phyloP scores from a whole-genome alignment of 2,113 vertebrate species.

The Mesembrinibis cayennensis region DNA sequence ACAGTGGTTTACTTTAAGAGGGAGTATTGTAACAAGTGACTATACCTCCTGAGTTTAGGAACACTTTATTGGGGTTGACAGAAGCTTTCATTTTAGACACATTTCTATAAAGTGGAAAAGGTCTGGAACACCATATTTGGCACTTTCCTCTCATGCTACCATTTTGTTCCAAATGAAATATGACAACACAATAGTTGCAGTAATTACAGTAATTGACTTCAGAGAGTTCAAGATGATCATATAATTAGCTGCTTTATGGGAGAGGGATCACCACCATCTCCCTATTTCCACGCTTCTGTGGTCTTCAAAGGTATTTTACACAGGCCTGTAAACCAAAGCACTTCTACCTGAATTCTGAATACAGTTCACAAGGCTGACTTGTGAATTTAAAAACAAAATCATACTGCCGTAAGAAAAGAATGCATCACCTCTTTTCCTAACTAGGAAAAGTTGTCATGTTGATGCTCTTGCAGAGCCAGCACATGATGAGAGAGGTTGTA shows the following conservation, averaged over 20 bases:
- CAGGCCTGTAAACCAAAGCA: not conserved
- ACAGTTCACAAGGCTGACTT: not conserved
- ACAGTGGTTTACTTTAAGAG: slow-evolving; percentile 16
- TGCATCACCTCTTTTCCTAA: not conserved
- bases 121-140: slow-evolving; percentile 11
- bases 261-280: slow-evolving; percentile 32
- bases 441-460: not conserved
- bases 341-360: not conserved
- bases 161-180: slow-evolving; percentile 71
- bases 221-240: slow-evolving; percentile 66
- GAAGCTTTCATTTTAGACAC: slow-evolving; percentile 40
- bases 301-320: not conserved
- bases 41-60: not conserved
- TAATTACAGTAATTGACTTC: slow-evolving; percentile 74
- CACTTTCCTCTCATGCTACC: slow-evolving; percentile 38
- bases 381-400: not conserved
- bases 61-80: slow-evolving; percentile 18
- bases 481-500: not conserved
- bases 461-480: slow-evolving; percentile 14
- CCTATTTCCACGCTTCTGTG: slow-evolving; percentile 15
- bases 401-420: not conserved
- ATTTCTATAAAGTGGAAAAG: not conserved
- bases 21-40: slow-evolving; percentile 20
- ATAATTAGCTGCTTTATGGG: slow-evolving; percentile 65
- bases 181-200: slow-evolving; percentile 68